Evolutionary conservation across 2,888 invertebrate genomes (phyloP), one percentile per base, ranked within the genome.

Genomic region (Stratiomys singularior): DNA sequence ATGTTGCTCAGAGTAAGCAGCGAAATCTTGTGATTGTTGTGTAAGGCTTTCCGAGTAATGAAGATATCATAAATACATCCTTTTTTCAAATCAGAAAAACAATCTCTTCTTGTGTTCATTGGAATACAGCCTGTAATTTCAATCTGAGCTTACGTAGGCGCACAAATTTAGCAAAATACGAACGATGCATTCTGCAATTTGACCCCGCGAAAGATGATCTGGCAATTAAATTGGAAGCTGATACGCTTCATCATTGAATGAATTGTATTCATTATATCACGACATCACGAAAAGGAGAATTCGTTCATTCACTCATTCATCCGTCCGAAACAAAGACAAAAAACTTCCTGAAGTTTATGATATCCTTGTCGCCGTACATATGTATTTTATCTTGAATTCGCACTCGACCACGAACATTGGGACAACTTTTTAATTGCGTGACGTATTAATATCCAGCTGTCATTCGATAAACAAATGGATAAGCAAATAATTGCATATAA

Each of bases 391-490:
- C 52, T 52, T 13, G 18, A 52, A 52, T 52, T 37, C 15, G 52
- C 52, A 52, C 4, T 18, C 52, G 52, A 52, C 52, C 52, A 18
- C 52, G 52, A 9, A 3, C 9, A 37, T 5, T 9, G 9, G 37
- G 37, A 37, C 37, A 37, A 37, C 37, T 3, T 37, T 81, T 81
- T 81, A 81, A 81, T 81, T 81, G 81, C 81, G 80, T 81, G 81
- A 81, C 81, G 81, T 81, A 81, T 81, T 81, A 81, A 81, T 81
- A 81, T 81, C 80, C 81, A 81, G 81, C 81, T 81, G 81, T 81
- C 81, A 81, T 81, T 81, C 81, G 81, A 81, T 81, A 81, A 81
- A 81, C 81, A 81, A 81, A 81, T 81, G 81, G 80, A 81, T 81
- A 81, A 81, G 81, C 81, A 80, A 80, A 80, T 81, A 81, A 81